These are phyloP conservation scores for Drosophila peninsularis DNA, from an alignment of 2,888 invertebrate genomes.

Conservation along the genomic window DNA sequence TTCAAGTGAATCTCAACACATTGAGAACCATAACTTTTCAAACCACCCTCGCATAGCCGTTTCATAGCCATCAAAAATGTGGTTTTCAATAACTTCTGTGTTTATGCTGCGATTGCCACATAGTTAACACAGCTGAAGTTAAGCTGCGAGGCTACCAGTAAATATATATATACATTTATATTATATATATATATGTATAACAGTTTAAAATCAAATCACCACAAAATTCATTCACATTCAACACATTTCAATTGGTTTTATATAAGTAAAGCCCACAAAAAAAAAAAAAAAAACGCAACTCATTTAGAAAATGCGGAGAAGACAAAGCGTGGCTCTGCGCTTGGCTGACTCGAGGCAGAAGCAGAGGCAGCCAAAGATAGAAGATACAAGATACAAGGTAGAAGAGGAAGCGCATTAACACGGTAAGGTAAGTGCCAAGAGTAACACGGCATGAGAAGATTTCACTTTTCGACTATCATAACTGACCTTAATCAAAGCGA, in stretches of 20 bases:
- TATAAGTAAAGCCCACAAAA: background rate
- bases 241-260: constrained; percentile 4
- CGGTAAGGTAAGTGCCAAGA: constrained; percentile 4
- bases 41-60: background rate
- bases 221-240: background rate
- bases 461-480: constrained; percentile 69
- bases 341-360: constrained; percentile 29
- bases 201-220: background rate
- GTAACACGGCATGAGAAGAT: constrained; percentile 46
- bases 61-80: background rate
- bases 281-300: constrained; percentile 15
- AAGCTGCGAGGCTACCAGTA: background rate
- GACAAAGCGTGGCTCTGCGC: constrained; percentile 36
- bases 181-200: background rate
- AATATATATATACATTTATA: background rate
- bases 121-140: background rate
- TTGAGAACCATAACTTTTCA: background rate
- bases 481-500: constrained; percentile 75
- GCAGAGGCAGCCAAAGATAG: constrained; percentile 10
- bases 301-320: constrained; percentile 8
- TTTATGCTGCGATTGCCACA: background rate
- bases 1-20: background rate
- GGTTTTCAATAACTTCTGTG: background rate
- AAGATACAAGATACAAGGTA: constrained; percentile 4
- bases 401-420: background rate